These are phyloP conservation scores for Leptoteleia sp. DNA, from an alignment of 1,140 invertebrate species.

Conservation along the genomic window DNA sequence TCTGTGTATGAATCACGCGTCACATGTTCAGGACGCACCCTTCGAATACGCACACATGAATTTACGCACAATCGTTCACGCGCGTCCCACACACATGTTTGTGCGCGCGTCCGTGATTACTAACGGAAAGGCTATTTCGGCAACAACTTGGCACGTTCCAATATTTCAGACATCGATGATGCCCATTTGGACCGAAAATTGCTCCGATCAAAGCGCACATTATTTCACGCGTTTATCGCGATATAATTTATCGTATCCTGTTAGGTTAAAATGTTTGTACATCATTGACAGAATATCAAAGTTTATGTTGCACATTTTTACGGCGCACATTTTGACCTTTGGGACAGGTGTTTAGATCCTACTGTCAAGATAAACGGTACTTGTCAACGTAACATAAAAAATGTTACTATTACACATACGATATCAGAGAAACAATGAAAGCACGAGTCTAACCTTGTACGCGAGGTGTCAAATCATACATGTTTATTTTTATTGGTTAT, in stretches of 20 bases:
- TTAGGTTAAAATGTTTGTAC: too few relatives aligned
- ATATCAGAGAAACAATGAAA: too few relatives aligned
- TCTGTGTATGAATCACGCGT: constrained; percentile 82
- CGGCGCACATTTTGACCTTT: too few relatives aligned
- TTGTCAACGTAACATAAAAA: too few relatives aligned
- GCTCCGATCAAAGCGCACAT: constrained; percentile 17
- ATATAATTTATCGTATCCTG: constrained; percentile 26
- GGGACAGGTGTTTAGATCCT: too few relatives aligned
- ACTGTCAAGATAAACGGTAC: too few relatives aligned
- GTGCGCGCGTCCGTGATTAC: constrained; percentile 33
- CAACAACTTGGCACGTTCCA: constrained; percentile 39
- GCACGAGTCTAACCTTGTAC: too few relatives aligned
- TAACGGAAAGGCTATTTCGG: constrained; percentile 42
- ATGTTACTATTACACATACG: too few relatives aligned
- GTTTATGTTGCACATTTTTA: too few relatives aligned
- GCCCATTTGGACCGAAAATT: constrained; percentile 40
- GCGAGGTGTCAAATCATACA: too few relatives aligned
- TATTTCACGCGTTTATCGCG: constrained; percentile 17
- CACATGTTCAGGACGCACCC: constrained; percentile 81
- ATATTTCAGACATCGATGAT: constrained; percentile 51
- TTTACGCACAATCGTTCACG: constrained; percentile 63
- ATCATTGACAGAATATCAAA: too few relatives aligned
- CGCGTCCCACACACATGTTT: constrained; percentile 41
- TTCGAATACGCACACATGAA: constrained; percentile 68
- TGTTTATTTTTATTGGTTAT: too few relatives aligned